Conservation (phyloP, 2,888 invertebrate genomes). For the Fabriciana adippe region DNA sequence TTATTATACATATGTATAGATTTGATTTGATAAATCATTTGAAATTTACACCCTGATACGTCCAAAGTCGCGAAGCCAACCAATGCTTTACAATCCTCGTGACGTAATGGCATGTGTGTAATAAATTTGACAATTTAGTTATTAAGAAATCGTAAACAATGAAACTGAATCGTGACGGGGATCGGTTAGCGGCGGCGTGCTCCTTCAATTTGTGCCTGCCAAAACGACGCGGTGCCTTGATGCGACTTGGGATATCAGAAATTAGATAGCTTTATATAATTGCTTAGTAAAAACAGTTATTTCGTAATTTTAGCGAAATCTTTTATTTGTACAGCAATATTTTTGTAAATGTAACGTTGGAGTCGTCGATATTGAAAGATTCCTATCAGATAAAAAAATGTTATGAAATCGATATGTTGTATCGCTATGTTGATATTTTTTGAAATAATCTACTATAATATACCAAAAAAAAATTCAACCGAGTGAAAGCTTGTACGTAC, state of each 20-base stretch:
- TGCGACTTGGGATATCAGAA: constrained; percentile 24
- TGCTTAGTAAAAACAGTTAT: constrained; percentile 17
- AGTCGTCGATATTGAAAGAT: neutral
- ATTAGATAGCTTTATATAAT: constrained; percentile 25
- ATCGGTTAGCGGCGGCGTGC: constrained; percentile 20
- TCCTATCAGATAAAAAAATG: too few species aligned
- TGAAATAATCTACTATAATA: too few species aligned
- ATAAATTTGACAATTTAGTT: constrained; percentile 14
- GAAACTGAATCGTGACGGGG: constrained; percentile 14
- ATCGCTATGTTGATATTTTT: too few species aligned
- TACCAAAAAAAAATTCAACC: too few species aligned
- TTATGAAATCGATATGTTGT: too few species aligned
- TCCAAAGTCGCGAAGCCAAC: too few species aligned
- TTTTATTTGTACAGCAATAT: neutral
- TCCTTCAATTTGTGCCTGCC: constrained; percentile 20
- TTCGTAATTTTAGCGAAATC: constrained; percentile 6
- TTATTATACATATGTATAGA: too few species aligned
- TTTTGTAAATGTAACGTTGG: neutral
- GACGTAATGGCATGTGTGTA: neutral
- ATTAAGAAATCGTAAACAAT: constrained; percentile 14
- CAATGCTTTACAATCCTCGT: too few species aligned
- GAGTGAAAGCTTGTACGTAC: too few species aligned
- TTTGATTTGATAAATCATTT: too few species aligned
- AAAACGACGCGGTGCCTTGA: neutral
- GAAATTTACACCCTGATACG: too few species aligned